Evolutionary conservation across 2,797 vertebrate species (phyloP).

Genomic region (Miichthys miiuy): DNA sequence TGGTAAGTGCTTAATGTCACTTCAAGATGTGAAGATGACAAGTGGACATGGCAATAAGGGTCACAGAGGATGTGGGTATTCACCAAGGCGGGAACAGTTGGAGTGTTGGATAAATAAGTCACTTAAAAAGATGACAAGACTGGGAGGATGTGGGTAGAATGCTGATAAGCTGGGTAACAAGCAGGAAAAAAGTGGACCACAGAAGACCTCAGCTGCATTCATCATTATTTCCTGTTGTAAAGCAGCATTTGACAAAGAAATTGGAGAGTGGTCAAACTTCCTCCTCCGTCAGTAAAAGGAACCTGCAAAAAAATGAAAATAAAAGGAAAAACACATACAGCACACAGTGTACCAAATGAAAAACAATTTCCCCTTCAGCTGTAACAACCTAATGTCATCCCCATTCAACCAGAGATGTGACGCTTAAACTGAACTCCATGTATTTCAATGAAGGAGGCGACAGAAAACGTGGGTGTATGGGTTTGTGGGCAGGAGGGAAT

Average conservation of each 20-base stretch:
- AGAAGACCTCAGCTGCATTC: constrained; percentile 33
- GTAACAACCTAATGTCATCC: constrained; percentile 3
- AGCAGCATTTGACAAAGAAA: constrained; percentile 27
- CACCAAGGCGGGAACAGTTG: constrained; percentile 20
- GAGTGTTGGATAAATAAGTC: constrained; percentile 55
- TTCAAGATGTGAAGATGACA: constrained; percentile 43
- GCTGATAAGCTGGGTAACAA: constrained; percentile 21
- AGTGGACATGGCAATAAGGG: constrained; percentile 20
- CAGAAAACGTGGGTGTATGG: constrained; percentile 4
- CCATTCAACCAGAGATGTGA: constrained; percentile 1
- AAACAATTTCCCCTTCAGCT: constrained; percentile 7
- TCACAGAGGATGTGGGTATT: constrained; percentile 37
- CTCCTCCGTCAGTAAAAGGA: constrained; percentile 17
- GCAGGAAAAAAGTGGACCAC: constrained; percentile 15
- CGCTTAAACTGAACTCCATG: neutral
- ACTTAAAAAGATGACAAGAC: constrained; percentile 44
- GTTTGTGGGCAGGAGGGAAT: constrained; percentile 16
- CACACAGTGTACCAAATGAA: neutral
- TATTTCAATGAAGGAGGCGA: constrained; percentile 21
- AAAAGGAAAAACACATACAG: constrained; percentile 3
- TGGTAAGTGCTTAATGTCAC: constrained; percentile 63
- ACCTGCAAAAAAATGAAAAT: constrained; percentile 6
- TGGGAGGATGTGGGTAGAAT: constrained; percentile 30
- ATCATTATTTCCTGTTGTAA: constrained; percentile 40
- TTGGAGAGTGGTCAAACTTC: constrained; percentile 21